Evolutionary conservation across 2,113 vertebrate species (phyloP).

Genomic region (Scomber scombrus): DNA sequence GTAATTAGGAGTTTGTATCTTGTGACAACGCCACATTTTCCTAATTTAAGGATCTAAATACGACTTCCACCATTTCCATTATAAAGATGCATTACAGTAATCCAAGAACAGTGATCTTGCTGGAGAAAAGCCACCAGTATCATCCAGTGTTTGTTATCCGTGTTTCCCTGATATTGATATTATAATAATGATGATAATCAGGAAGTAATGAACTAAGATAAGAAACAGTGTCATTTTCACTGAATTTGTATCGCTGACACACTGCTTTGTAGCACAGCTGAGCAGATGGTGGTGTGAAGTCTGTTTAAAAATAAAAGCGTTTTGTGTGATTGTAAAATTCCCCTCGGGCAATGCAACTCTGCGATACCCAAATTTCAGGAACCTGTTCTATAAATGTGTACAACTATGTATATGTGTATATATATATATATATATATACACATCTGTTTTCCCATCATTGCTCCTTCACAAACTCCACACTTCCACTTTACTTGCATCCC

Average conservation of each 20-base stretch:
- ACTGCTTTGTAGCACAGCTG: background rate
- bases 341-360: background rate
- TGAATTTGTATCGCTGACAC: background rate
- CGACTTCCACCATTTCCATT: background rate
- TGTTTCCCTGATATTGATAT: background rate
- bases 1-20: no score
- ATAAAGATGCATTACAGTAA: background rate
- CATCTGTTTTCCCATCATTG: background rate
- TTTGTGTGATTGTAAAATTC: constrained; percentile 11
- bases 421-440: no score
- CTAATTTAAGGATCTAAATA: no score
- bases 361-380: background rate
- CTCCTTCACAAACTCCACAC: background rate
- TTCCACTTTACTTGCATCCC: background rate
- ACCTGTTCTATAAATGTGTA: background rate
- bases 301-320: constrained; percentile 2
- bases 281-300: constrained; percentile 46
- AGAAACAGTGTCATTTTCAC: background rate
- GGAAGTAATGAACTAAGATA: background rate
- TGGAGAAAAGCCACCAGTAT: background rate
- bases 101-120: background rate
- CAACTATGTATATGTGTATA: background rate
- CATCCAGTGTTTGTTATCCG: no score
- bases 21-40: no score
- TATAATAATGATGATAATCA: background rate